These are phyloP conservation scores for Sprattus sprattus DNA, from an alignment of 2,113 vertebrate species.

Conservation along the genomic window DNA sequence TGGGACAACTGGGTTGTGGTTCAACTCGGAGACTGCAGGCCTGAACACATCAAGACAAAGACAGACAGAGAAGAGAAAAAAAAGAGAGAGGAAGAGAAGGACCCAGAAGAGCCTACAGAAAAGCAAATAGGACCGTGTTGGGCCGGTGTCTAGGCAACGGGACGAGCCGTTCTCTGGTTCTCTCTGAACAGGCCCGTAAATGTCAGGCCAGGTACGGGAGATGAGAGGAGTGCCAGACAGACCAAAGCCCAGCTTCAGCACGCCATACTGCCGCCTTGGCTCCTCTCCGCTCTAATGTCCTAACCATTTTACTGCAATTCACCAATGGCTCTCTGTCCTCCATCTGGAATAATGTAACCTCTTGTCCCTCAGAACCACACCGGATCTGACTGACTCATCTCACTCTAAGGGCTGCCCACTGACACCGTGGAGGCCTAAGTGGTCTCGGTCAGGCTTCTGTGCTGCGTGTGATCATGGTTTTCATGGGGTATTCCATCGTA, in stretches of 20 bases:
- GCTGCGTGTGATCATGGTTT: not conserved
- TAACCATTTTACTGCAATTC: not conserved
- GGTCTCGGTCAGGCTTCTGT: not conserved
- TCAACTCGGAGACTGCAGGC: not conserved
- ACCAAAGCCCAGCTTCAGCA: not conserved
- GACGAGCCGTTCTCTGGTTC: not conserved
- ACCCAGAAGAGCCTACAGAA: not conserved
- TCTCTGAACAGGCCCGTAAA: not conserved
- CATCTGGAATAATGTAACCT: not conserved
- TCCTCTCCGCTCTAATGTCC: not conserved
- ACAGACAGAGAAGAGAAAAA: not conserved
- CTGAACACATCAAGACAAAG: not conserved
- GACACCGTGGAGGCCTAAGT: not conserved
- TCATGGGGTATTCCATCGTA: not conserved
- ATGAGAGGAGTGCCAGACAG: not conserved
- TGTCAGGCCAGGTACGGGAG: not conserved
- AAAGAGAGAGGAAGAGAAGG: not conserved
- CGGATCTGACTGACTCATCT: not conserved
- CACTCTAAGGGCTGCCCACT: not conserved
- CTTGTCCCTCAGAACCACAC: not conserved
- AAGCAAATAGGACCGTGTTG: conserved; percentile 29
- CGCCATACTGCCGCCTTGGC: not conserved
- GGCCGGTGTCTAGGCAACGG: conserved; percentile 35
- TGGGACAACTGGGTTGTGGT: not conserved
- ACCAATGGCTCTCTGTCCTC: not conserved